These are phyloP conservation scores for Cliona cf. orientalis DNA, from an alignment of 37 sponge, comb jelly and placozoan genomes.

Conservation along the genomic window DNA sequence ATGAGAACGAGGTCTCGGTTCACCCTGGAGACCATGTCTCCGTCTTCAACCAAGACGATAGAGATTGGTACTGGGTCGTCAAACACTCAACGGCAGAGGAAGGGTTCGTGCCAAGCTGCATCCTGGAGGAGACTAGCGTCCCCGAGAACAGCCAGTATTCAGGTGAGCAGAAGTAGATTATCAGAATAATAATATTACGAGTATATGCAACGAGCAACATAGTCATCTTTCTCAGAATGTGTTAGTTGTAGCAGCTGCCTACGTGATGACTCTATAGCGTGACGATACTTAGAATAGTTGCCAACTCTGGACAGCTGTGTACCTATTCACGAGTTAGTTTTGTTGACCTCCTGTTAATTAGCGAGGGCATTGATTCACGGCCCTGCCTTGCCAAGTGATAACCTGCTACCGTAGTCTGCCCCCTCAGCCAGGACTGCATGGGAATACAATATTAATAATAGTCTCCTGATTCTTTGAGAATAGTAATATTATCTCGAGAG, in stretches of 20 bases:
- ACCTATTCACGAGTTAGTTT: too few relatives aligned
- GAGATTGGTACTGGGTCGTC: slow-evolving; percentile 84
- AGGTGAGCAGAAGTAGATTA: background rate
- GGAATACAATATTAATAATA: background rate
- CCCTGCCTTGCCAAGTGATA: too few relatives aligned
- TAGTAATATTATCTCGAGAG: too few relatives aligned
- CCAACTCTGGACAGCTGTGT: too few relatives aligned
- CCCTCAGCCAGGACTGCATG: background rate
- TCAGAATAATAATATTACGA: background rate
- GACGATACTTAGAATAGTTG: too few relatives aligned
- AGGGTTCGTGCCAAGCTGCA: slow-evolving; percentile 78
- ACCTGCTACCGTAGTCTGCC: too few relatives aligned
- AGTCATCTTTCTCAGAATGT: too few relatives aligned
- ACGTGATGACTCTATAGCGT: too few relatives aligned
- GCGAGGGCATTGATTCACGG: too few relatives aligned
- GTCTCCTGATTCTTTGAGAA: background rate
- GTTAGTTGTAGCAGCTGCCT: too few relatives aligned
- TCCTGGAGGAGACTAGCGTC: slow-evolving; percentile 43
- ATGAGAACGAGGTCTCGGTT: slow-evolving; percentile 79
- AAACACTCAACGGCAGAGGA: slow-evolving; percentile 57
- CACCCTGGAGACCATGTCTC: slow-evolving; percentile 69
- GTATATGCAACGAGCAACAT: background rate
- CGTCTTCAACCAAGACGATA: slow-evolving; percentile 79
- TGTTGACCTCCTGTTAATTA: too few relatives aligned
- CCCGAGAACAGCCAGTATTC: slow-evolving; percentile 1